Evolutionary conservation across 2,888 invertebrate species (phyloP).

Genomic region (Watsonalla cultraria): DNA sequence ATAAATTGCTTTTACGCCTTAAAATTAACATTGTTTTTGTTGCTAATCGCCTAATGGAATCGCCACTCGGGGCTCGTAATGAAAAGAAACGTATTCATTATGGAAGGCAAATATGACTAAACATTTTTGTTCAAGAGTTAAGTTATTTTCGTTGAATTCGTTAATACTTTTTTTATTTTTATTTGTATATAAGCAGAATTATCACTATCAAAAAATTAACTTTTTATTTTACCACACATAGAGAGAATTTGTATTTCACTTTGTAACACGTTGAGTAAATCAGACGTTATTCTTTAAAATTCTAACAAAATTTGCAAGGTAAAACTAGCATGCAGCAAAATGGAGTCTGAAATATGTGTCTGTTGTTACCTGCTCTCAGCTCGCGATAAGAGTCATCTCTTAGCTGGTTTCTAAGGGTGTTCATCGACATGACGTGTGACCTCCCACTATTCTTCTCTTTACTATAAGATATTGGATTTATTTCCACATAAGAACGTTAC

Average conservation of each 20-base stretch:
- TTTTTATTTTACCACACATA: no score
- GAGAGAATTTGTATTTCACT: no score
- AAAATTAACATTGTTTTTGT: conserved; percentile 7
- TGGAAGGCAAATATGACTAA: no score
- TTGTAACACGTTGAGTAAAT: no score
- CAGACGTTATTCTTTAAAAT: background rate
- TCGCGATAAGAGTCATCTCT: background rate
- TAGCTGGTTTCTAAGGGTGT: background rate
- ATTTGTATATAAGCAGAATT: no score
- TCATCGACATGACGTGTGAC: background rate
- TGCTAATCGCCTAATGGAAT: background rate
- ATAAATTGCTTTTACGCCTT: conserved; percentile 39
- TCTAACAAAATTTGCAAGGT: background rate
- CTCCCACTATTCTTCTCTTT: background rate
- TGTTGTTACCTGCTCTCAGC: background rate
- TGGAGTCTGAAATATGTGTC: background rate
- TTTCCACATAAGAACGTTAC: no score
- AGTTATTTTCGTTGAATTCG: no score
- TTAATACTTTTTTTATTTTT: no score
- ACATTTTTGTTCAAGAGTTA: no score
- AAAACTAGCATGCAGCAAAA: background rate
- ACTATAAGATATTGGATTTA: no score
- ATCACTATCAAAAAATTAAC: no score
- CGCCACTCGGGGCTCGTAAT: background rate
- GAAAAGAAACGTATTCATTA: no score